These are phyloP conservation scores for Gymnocephalus cernua DNA, from an alignment of 2,113 vertebrate species.

Conservation along the genomic window DNA sequence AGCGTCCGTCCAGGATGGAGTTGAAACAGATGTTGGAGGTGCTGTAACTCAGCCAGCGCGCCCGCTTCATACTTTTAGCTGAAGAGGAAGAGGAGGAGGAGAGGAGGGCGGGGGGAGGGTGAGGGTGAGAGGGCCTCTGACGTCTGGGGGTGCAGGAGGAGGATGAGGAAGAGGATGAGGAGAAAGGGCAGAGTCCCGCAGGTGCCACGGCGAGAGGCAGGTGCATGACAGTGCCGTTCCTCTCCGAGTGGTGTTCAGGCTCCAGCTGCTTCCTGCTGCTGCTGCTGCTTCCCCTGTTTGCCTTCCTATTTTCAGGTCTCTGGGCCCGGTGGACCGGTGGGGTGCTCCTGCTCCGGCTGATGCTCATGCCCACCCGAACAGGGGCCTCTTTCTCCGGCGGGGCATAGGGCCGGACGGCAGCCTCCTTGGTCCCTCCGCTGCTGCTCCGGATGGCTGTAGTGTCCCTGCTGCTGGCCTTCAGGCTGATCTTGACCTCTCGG, in stretches of 20 bases:
- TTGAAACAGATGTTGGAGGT: conserved; percentile 86
- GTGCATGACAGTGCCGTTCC: conserved; percentile 76
- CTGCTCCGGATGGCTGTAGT: conserved; percentile 46
- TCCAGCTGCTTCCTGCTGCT: conserved; percentile 49
- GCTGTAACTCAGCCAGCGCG: conserved; percentile 85
- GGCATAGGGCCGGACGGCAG: conserved; percentile 51
- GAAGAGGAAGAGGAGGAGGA: conserved; percentile 73
- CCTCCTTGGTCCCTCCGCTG: conserved; percentile 55
- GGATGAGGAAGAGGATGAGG: conserved; percentile 65
- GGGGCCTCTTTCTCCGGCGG: conserved; percentile 71
- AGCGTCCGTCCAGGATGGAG: conserved; percentile 86
- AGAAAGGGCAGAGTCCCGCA: conserved; percentile 50
- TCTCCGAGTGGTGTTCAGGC: conserved; percentile 73
- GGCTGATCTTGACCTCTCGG: conserved; percentile 83
- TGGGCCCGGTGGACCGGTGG: conserved; percentile 79
- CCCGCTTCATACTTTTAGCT: conserved; percentile 78
- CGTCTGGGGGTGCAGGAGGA: conserved; percentile 68
- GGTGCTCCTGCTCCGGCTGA: conserved; percentile 83
- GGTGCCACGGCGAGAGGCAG: conserved; percentile 53
- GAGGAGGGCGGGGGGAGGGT: conserved; percentile 33
- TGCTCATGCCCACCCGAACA: conserved; percentile 54
- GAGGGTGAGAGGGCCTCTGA: conserved; percentile 64
- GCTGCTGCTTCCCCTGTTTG: conserved; percentile 32
- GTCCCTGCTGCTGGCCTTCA: conserved; percentile 82
- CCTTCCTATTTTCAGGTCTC: conserved; percentile 61